A percentile compares a stretch with the other conserved stretches of the same genome.
Conservation (phyloP, 2,888 invertebrate genomes). For the Drosophila mimica region DNA sequence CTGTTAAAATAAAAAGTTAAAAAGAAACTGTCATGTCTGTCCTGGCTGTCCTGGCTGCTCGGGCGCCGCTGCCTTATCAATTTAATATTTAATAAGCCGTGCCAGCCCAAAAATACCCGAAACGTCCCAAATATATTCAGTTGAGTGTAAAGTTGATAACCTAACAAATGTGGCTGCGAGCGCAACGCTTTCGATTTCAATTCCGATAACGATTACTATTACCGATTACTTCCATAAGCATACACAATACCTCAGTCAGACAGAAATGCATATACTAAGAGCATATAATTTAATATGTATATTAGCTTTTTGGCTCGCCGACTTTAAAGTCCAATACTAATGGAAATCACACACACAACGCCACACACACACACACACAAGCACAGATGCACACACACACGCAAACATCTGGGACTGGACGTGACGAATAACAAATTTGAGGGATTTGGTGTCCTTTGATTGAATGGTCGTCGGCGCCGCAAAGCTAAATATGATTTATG, state of each 20-base stretch:
- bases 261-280: neutral
- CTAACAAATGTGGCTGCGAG: slow-evolving; percentile 21
- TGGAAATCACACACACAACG: slow-evolving; percentile 2
- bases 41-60: neutral
- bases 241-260: slow-evolving; percentile 23
- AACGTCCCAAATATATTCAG: slow-evolving; percentile 63
- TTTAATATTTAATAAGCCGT: slow-evolving; percentile 79
- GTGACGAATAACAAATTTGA: slow-evolving; percentile 77
- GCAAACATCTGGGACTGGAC: slow-evolving; percentile 48
- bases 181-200: slow-evolving; percentile 12
- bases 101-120: slow-evolving; percentile 30
- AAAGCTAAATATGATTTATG: slow-evolving; percentile 75
- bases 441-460: slow-evolving; percentile 75
- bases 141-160: slow-evolving; percentile 80
- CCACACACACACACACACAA: neutral
- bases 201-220: slow-evolving; percentile 50
- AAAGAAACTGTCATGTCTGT: slow-evolving; percentile 22
- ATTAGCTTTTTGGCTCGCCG: slow-evolving; percentile 30
- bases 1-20: slow-evolving; percentile 1
- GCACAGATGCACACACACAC: neutral
- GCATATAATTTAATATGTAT: neutral
- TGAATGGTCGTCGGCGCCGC: slow-evolving; percentile 63
- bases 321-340: slow-evolving; percentile 46
- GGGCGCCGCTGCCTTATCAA: slow-evolving; percentile 58
- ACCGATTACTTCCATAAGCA: slow-evolving; percentile 40